Evolutionary conservation across 2,113 vertebrate genomes (phyloP), one percentile per base, ranked within the genome.

Genomic region (Myiopsitta monachus): DNA sequence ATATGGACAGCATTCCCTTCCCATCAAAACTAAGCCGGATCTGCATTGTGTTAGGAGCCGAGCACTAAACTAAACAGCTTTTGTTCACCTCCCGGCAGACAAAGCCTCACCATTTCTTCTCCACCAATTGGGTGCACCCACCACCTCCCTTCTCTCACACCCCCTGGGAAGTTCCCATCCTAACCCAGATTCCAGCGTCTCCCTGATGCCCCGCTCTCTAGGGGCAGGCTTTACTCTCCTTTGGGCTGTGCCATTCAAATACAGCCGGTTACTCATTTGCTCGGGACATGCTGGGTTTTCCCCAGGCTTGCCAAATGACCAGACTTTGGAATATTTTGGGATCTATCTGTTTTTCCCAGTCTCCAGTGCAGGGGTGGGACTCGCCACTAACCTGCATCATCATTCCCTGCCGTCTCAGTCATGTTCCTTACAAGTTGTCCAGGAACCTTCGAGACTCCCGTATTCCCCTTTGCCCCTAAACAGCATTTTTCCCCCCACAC

Each of bases 101-200:
- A 96, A 95, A 95, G 96, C 94, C 61, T 93, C 69, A 64, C 80
- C 86, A 44, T 69, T 94, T 82, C 67, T 46, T 81, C 91, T 91
- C 81, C 17, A 7, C 91, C 90, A 94, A 89, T 47, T 84, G 36
- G 16, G 54, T 2, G 2, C 63, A 36, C 68, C 86, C 88, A 77
- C 80, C 88, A 61, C 49, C 46, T 64, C 84, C 87, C 83, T 2
- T 2, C n/a, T 87, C 86, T 81, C 90, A 62, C 86, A 72, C 51
- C 83, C 76, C n/a, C 24, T 2, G 10, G 83, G 95, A 95, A 87
- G 44, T 95, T 91, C 83, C 94, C 74, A 54, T 73, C 87, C 82
- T 73, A 81, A 38, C 0, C 0, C 19, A 14, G 49, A 66, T 87
- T 91, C 72, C 14, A 78, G 73, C 31, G 76, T 86, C 76, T 87